A percentile compares a stretch with the other conserved stretches of the same genome.
Conservation (phyloP, 2,113 vertebrate genomes). For the Grus americana region DNA sequence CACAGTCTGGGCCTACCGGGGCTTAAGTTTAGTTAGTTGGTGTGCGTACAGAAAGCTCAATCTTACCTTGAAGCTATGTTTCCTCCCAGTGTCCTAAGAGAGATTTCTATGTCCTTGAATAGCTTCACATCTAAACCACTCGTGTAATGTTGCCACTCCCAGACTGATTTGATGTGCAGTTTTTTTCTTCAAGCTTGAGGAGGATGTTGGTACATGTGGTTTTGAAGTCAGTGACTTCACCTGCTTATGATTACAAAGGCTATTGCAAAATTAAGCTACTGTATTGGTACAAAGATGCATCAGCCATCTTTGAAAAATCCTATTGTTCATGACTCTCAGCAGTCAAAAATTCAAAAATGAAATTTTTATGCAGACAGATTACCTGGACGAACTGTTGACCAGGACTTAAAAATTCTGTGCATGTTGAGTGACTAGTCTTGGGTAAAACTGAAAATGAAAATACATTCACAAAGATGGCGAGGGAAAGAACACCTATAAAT, state of each 20-base stretch:
- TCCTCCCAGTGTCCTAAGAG: background rate
- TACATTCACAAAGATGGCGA: background rate
- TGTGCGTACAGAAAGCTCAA: background rate
- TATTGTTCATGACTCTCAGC: background rate
- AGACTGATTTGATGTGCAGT: background rate
- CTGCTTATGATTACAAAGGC: background rate
- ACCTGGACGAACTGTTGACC: background rate
- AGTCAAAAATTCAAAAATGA: background rate
- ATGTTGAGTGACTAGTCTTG: background rate
- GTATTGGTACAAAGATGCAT: background rate
- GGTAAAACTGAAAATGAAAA: slow-evolving; percentile 28
- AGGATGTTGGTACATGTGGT: background rate
- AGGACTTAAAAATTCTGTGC: background rate
- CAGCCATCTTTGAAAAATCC: background rate
- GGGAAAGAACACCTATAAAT: background rate
- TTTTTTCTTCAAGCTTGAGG: background rate
- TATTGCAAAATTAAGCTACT: background rate
- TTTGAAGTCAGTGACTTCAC: slow-evolving; percentile 12
- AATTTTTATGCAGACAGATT: background rate
- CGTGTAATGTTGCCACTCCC: background rate
- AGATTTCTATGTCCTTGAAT: background rate
- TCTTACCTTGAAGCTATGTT: slow-evolving; percentile 8
- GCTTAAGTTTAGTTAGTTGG: background rate
- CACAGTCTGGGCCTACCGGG: background rate
- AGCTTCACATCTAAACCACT: background rate